phyloP scores from a whole-genome alignment of 2,888 invertebrate species.

The Ophion slaviceki region DNA sequence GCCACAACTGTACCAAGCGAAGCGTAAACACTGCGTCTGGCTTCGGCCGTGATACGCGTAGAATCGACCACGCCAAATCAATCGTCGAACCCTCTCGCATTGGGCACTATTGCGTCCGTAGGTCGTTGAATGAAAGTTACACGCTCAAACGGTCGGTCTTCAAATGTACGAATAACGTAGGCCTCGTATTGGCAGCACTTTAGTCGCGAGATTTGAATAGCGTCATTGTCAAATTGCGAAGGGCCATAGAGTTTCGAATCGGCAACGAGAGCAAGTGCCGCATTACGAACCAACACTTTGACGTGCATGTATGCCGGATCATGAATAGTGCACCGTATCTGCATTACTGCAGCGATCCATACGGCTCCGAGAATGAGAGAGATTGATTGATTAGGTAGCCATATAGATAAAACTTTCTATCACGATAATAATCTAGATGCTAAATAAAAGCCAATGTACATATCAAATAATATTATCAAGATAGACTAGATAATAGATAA shows the following conservation, averaged over 20 bases:
- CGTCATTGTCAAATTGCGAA: conserved; percentile 47
- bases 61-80: conserved; percentile 15
- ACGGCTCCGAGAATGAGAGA: neutral
- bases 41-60: conserved; percentile 29
- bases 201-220: conserved; percentile 22
- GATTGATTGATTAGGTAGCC: neutral
- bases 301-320: conserved; percentile 10
- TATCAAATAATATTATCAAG: too few species aligned
- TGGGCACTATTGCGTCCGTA: conserved; percentile 34
- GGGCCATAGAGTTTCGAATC: conserved; percentile 47
- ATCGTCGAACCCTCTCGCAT: conserved; percentile 22
- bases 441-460: neutral
- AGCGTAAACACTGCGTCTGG: conserved; percentile 41
- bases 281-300: conserved; percentile 26
- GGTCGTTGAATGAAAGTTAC: conserved; percentile 48
- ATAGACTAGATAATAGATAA: neutral
- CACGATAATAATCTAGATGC: neutral
- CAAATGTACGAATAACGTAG: conserved; percentile 24
- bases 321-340: neutral
- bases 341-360: neutral
- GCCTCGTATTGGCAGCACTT: conserved; percentile 33
- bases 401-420: neutral
- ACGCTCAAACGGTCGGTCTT: conserved; percentile 32
- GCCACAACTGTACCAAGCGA: conserved; percentile 41
- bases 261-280: conserved; percentile 34